Base-by-base conservation (phyloP, 2,888 invertebrate genomes). In the Dichetophora obliterata region DNA sequence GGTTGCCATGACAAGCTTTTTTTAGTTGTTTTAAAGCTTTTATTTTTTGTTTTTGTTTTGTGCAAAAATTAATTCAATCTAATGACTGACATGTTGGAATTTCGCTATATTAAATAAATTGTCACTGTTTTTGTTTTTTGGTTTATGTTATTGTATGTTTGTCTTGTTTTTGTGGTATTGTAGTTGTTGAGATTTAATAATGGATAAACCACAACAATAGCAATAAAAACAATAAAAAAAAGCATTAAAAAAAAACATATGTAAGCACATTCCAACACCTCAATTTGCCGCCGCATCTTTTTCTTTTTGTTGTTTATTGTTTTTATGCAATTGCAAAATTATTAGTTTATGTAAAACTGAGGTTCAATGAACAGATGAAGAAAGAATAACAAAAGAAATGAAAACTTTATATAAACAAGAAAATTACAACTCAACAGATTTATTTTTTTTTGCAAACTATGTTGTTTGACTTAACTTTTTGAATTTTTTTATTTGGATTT, bases 51-150 rank as follows among this genome's bases (percentile, higher is more conserved):
- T 43, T 24, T 24, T 11, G 54, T 22, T 19, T 54, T 22, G 59
- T 59, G 14, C 59, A 27, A 43, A 43, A 43, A 11, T 43, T 43
- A 43, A 43, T 43, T 43, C 43, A 43, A 43, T 59, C 24, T 27
- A 71, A 11, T 43, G 37, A 71, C 37, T 71, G 71, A 71, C 22
- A 71, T 71, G 59, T 22, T 43, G 71, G 71, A 59, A 71, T 71
- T 71, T 59, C 37, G 54, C 22, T 37, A 11, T 59, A 59, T 31
- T 37, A 34, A 37, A 65, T 65, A 37, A 37, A 37, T 65, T 59
- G 59, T 59, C 27, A 59, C 19, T 59, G 59, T 59, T 24, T 27
- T 27, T 24, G 27, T 24, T 27, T 59, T 59, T 54, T 27, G 37
- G 5, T 37, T 71, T 24, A 2, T 22, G 37, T 59, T 57, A 27